Evolutionary conservation across 2,797 vertebrate genomes (phyloP), one percentile per base, ranked within the genome.

Genomic region (Danio choprae): DNA sequence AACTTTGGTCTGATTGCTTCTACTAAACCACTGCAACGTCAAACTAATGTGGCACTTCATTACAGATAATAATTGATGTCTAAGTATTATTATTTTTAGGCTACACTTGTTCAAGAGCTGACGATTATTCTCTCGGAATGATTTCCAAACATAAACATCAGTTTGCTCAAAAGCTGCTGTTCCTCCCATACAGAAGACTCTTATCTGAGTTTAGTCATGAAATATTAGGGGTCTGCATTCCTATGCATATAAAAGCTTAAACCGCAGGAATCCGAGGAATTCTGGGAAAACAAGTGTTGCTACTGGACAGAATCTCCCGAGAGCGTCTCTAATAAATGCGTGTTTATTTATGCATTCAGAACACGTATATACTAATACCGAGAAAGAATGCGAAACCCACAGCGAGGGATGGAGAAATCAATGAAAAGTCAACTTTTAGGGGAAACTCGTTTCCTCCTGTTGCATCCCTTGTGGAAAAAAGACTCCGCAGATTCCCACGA

Each of bases 191-290:
- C 55, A 58, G 22, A 38, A 38, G 48, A 55, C 12, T 38, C 77
- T 80, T 80, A 80, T 80, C 77, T 63, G 15, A 68, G 74, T 16
- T n/a, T 13, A 51, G 82, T 76, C 72, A 81, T 84, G 69, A 81
- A 79, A 77, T 87, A 87, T 89, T 78, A 89, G 86, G 81, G 83
- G 82, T 83, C 29, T 75, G 55, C 89, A 89, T 87, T 84, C 87
- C 89, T 82, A 84, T 84, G 87, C 82, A 86, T 86, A 86, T 81
- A 87, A 69, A 91, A 91, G 69, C 63, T 72, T 87, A 91, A 73
- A 84, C 91, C 90, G 81, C 91, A 90, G 87, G 91, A 91, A 93
- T 93, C 40, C 65, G n/a, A 80, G 69, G 90, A 92, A 93, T 91
- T 89, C 84, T 15, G 77, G 83, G 85, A 86, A 89, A 91, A 91